Percentiles rank a stretch among this genome's conserved stretches.
Conservation (phyloP, 2,888 invertebrate species). For the Eurois occulta region DNA sequence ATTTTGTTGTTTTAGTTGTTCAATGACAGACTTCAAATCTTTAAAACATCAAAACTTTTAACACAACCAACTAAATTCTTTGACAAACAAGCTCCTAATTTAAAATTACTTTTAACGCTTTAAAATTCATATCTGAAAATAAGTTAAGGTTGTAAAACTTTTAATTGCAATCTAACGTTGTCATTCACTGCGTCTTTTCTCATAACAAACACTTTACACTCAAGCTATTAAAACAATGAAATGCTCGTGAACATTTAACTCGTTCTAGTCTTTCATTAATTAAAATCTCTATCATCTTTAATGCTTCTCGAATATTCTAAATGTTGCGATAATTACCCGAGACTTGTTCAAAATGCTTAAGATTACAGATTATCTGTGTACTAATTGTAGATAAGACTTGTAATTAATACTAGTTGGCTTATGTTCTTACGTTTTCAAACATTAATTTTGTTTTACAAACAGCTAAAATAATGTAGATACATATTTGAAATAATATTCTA, state of each 20-base stretch:
- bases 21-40: constrained; percentile 15
- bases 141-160: constrained; percentile 26
- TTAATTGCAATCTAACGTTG: constrained; percentile 41
- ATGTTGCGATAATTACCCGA: constrained; percentile 10
- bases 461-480: background rate
- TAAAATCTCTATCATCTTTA: constrained; percentile 44
- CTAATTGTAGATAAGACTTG: background rate
- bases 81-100: constrained; percentile 15
- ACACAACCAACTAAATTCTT: constrained; percentile 11
- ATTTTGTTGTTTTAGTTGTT: background rate
- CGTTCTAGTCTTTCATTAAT: constrained; percentile 48
- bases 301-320: constrained; percentile 45
- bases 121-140: constrained; percentile 24
- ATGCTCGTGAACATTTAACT: constrained; percentile 43
- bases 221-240: constrained; percentile 43
- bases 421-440: background rate
- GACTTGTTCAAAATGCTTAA: constrained; percentile 6
- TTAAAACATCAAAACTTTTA: constrained; percentile 21
- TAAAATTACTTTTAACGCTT: constrained; percentile 17
- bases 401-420: background rate
- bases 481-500: background rate
- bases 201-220: constrained; percentile 32
- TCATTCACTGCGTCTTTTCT: constrained; percentile 25
- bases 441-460: background rate
- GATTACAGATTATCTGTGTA: constrained; percentile 4